Percentiles rank a stretch among this genome's conserved stretches.
These are phyloP conservation scores for Coranthus polyacanthus DNA, from an alignment of 2,797 vertebrate species.

Conservation along the genomic window DNA sequence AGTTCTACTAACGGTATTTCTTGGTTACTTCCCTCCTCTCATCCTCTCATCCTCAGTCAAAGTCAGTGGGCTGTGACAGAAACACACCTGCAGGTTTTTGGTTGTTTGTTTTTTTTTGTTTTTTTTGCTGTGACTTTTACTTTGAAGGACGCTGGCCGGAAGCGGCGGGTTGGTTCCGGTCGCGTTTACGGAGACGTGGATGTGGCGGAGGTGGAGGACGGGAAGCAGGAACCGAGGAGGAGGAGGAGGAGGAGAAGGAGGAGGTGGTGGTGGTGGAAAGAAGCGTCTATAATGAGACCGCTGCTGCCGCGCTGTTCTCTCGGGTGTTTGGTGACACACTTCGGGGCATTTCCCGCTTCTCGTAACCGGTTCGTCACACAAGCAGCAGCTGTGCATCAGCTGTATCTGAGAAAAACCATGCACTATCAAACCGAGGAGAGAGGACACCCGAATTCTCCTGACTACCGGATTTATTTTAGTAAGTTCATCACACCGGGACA, in stretches of 20 bases:
- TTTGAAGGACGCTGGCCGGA: constrained; percentile 49
- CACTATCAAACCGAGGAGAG: constrained; percentile 88
- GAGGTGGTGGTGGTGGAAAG: neutral
- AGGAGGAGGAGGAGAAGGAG: neutral
- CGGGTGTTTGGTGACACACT: constrained; percentile 29
- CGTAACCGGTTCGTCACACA: constrained; percentile 57
- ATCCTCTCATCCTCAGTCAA: too few species aligned
- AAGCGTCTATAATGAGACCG: constrained; percentile 65
- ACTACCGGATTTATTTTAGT: constrained; percentile 95
- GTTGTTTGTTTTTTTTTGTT: too few species aligned
- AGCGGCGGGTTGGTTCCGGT: rapidly evolving
- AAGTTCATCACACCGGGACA: constrained; percentile 79
- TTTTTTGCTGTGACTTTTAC: constrained; percentile 41
- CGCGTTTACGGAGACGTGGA: neutral
- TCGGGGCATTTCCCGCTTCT: constrained; percentile 38
- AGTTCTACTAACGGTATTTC: too few species aligned
- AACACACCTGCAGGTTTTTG: too few species aligned
- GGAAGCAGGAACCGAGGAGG: constrained; percentile 61
- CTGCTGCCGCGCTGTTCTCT: constrained; percentile 40
- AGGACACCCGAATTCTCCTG: constrained; percentile 85
- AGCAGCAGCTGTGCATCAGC: constrained; percentile 36
- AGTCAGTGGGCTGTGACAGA: too few species aligned
- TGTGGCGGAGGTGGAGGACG: constrained; percentile 9
- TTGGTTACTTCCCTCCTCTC: too few species aligned
- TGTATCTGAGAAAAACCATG: constrained; percentile 75